Percentiles rank a stretch among this genome's conserved stretches.
Evolutionary conservation across 2,797 vertebrate species (phyloP).

Genomic region (Coracias cyanogaster): DNA sequence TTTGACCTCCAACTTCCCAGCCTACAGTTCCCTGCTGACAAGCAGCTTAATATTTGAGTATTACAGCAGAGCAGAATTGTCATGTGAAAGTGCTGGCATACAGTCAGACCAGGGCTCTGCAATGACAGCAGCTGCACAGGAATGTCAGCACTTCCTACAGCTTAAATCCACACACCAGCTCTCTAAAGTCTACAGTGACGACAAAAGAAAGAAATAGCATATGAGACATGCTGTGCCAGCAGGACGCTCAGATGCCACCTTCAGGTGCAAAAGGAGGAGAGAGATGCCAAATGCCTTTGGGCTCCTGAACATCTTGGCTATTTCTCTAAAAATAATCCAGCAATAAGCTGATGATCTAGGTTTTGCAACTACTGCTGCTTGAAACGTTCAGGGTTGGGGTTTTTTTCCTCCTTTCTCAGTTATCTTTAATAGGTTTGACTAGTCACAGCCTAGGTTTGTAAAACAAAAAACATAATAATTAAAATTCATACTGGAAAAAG

Average conservation of each 20-base stretch:
- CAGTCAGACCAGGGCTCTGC: neutral
- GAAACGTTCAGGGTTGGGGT: neutral
- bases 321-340: conserved; percentile 47
- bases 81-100: conserved; percentile 43
- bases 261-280: conserved; percentile 31
- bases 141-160: conserved; percentile 63
- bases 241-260: conserved; percentile 56
- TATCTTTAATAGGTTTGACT: neutral
- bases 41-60: conserved; percentile 8
- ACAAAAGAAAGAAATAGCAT: conserved; percentile 51
- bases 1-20: neutral
- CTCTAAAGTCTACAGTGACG: conserved; percentile 8
- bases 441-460: neutral
- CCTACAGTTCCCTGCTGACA: neutral
- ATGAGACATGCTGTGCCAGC: conserved; percentile 36
- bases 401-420: neutral
- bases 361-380: neutral
- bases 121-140: conserved; percentile 53
- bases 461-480: neutral
- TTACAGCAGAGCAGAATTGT: conserved; percentile 1
- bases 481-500: neutral
- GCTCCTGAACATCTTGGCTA: neutral
- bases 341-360: neutral
- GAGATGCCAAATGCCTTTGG: conserved; percentile 26
- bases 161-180: conserved; percentile 53